Evolutionary conservation across 1,140 invertebrate genomes (phyloP).

Genomic region (Tetragonula clypearis): DNA sequence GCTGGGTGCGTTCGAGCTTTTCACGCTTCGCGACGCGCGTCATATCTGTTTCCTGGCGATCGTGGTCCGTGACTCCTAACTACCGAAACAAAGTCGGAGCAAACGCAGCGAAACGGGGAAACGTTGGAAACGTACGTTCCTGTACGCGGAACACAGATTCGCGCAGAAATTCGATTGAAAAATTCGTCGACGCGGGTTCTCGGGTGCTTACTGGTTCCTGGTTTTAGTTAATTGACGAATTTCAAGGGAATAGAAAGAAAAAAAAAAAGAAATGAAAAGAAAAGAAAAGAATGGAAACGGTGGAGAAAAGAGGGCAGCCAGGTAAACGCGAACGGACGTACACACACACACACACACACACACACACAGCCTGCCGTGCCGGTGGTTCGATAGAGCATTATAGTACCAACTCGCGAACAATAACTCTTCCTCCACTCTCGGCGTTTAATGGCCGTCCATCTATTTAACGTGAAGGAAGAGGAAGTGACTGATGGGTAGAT

Average conservation of each 20-base stretch:
- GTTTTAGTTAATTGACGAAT: no score
- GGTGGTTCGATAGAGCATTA: constrained; percentile 68
- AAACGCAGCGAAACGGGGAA: constrained; percentile 39
- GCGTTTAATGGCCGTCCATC: constrained; percentile 78
- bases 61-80: constrained; percentile 60
- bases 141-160: no score
- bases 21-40: constrained; percentile 78
- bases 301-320: neutral
- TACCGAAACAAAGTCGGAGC: constrained; percentile 59
- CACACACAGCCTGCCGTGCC: neutral
- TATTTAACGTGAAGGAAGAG: constrained; percentile 81
- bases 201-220: no score
- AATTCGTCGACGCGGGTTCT: neutral
- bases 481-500: constrained; percentile 82
- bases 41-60: constrained; percentile 78
- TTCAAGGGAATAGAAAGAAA: no score
- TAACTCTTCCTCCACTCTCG: constrained; percentile 79
- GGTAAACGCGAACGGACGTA: neutral
- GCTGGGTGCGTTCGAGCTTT: constrained; percentile 71
- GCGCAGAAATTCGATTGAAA: no score
- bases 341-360: no score
- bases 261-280: no score
- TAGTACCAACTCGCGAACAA: constrained; percentile 79
- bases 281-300: no score
- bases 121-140: no score